Evolutionary conservation across 2,113 vertebrate genomes (phyloP), one percentile per base, ranked within the genome.

Genomic region (Ovis aries): DNA sequence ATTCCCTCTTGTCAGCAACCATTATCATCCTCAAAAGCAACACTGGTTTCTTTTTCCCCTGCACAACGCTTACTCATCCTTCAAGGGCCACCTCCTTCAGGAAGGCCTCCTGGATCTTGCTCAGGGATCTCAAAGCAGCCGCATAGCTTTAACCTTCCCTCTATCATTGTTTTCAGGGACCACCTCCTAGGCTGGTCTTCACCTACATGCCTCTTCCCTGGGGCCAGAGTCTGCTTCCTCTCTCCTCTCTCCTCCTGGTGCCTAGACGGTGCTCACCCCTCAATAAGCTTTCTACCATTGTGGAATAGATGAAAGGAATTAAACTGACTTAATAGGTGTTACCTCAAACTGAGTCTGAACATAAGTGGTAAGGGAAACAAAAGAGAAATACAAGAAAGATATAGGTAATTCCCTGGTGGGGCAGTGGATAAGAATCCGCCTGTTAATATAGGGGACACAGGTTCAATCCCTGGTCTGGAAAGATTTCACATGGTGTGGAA

Each of bases 371-470:
- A 57, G 52, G 16, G 29, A 90, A 91, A 16, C 19, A 7, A 31
- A 62, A 53, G 81, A 55, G 55, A 93, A 78, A 64, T 21, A 4
- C 14, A 25, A 50, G 57, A 36, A 40, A 52, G 9, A 7, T 81
- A 52, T 71, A 40, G 67, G n/a, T 23, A 40, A 19, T 71, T 71
- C 19, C 67, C 67, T 71, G n/a, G n/a, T 40, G 67, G n/a, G 5
- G 0, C 67, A 74, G n/a, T 1, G 10, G 67, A 40, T 40, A 74
- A 74, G 67, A 40, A 74, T 74, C 19, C 0, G 0, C 67, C 67
- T 74, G 67, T 12, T 40, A 40, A 74, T 74, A 10, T 9, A 74
- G n/a, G 5, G 19, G n/a, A 74, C n/a, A 2, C 19, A 74, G n/a
- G 67, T 40, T 74, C 67, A 74, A 2, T 23, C 19, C 10, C 67